Evolutionary conservation across 2,888 invertebrate species (phyloP).

Genomic region (Megastigmus dorsalis): DNA sequence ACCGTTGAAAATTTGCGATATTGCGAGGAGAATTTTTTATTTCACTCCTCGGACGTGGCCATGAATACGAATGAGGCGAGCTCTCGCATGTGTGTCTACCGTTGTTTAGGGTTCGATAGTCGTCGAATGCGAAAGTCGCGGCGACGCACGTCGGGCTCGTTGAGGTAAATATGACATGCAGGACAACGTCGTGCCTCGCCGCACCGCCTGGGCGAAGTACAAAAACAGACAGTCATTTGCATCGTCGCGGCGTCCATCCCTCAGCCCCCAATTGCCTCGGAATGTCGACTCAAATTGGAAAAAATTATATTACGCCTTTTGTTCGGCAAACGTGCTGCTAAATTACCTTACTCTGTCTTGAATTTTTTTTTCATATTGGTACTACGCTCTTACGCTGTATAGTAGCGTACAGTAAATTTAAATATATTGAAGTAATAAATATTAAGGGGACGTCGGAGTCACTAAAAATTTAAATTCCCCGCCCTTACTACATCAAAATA

Average conservation of each 20-base stretch:
- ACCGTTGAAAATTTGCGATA: neutral
- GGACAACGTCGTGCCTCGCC: neutral
- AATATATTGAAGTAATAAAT: neutral
- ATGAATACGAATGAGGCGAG: constrained; percentile 20
- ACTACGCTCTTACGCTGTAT: neutral
- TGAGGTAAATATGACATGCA: constrained; percentile 1
- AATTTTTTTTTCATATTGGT: neutral
- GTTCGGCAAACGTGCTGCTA: neutral
- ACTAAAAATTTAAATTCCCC: too few relatives aligned
- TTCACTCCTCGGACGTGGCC: neutral
- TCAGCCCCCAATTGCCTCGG: neutral
- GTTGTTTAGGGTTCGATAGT: constrained; percentile 26
- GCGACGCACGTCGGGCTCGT: neutral
- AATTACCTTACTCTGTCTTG: neutral
- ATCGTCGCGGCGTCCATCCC: neutral
- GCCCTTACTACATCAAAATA: too few relatives aligned
- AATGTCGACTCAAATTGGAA: neutral
- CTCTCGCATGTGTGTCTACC: neutral
- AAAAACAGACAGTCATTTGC: constrained; percentile 11
- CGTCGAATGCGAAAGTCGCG: neutral
- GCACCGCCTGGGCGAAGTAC: neutral
- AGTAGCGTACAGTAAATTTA: neutral
- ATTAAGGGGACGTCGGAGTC: too few relatives aligned
- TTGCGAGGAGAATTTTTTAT: constrained; percentile 13
- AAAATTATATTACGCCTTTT: constrained; percentile 3